Evolutionary conservation across 2,113 vertebrate genomes (phyloP), one percentile per base, ranked within the genome.

Genomic region (Theristicus caerulescens): DNA sequence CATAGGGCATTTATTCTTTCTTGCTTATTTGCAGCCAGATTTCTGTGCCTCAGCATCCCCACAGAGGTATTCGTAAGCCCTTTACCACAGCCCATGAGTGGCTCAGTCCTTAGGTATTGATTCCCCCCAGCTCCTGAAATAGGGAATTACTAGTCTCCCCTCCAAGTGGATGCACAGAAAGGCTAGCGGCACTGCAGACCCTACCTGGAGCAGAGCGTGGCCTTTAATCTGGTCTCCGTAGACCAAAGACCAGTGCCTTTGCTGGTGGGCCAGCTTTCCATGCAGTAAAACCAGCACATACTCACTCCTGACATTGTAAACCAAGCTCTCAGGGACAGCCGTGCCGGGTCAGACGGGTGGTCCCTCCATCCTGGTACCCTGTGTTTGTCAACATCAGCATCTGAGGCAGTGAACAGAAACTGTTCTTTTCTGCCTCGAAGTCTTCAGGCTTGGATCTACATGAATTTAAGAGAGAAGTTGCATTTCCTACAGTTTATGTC

Each of bases 281-380:
- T 13, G 12, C 26, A 47, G 55, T 25, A 67, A 82, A 70, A 76
- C 4, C 13, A 46, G 9, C 46, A 49, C 12, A 2, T 38, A 19
- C 8, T 65, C 32, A 16, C 4, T 74, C 8, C 19, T 58, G 26
- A 15, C 0, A 0, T 7, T 24, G 20, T 19, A 59, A 42, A 13
- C 22, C 15, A n/a, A 9, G 29, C 42, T 92, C 27, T 67, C 36
- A 13, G 15, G 8, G 31, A 19, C 18, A 31, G 62, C 6, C 31
- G 40, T 1, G 0, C 31, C 0, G 0, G 6, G 22, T 40, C 59
- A 78, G 36, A 78, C 0, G 2, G 8, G 18, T 54, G 24, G 9
- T 61, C 38, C 20, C 46, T 61, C 55, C 76, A 36, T 16, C 26
- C 32, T 4, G 4, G 16, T 5, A 69, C 26, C 17, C 22, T 64